phyloP scores from a whole-genome alignment of 2,888 invertebrate species.

The Sussaba pulchella region DNA sequence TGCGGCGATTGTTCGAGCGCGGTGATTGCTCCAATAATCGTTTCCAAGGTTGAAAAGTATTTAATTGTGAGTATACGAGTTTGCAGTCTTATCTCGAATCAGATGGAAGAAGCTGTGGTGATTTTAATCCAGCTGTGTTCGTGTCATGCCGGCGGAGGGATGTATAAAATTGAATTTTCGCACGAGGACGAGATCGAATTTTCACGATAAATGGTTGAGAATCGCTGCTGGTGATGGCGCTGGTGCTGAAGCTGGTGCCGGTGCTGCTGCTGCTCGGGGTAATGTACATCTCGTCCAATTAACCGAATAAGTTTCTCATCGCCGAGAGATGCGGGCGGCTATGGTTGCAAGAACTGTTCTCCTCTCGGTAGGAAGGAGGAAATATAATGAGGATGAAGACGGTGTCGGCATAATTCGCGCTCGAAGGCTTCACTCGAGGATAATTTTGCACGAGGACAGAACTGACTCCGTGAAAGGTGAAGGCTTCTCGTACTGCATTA shows the following conservation, averaged over 20 bases:
- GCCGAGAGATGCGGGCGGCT: conserved; percentile 27
- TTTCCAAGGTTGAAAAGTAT: conserved; percentile 31
- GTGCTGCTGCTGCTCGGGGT: conserved; percentile 10
- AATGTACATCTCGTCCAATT: conserved; percentile 68
- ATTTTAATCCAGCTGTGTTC: conserved; percentile 4
- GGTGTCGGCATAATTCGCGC: conserved; percentile 74
- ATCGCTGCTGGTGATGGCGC: neutral
- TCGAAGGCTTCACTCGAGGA: conserved; percentile 70
- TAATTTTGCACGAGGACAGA: conserved; percentile 69
- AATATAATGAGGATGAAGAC: conserved; percentile 76
- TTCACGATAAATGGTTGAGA: conserved; percentile 45
- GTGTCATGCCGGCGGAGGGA: neutral
- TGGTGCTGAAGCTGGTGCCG: too few relatives aligned
- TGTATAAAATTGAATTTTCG: conserved; percentile 33
- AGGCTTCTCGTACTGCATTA: conserved; percentile 12
- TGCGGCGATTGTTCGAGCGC: conserved; percentile 38
- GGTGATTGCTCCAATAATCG: conserved; percentile 56
- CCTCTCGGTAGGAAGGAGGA: conserved; percentile 32
- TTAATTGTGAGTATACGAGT: conserved; percentile 34
- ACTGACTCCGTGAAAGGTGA: conserved; percentile 15
- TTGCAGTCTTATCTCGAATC: neutral
- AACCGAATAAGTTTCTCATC: conserved; percentile 72
- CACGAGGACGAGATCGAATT: conserved; percentile 45
- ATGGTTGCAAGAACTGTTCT: conserved; percentile 10
- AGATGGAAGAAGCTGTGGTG: neutral